phyloP scores from a whole-genome alignment of 2,797 vertebrate species.

The Garrulus glandarius region DNA sequence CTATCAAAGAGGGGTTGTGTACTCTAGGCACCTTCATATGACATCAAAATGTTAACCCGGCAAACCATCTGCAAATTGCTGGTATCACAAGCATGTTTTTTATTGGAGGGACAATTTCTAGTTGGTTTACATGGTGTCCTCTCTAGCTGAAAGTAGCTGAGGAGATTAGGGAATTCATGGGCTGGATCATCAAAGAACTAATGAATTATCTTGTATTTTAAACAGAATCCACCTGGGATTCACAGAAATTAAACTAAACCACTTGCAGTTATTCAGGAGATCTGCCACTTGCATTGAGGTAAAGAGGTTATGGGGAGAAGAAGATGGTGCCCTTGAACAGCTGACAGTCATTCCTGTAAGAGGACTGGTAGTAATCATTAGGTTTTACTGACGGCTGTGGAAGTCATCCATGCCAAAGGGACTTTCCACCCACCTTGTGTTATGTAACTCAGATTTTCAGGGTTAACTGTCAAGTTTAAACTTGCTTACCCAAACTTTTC shows the following conservation, averaged over 20 bases:
- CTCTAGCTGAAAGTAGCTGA: not conserved
- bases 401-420: not conserved
- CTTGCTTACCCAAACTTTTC: not conserved
- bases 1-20: not conserved
- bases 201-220: not conserved
- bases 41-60: not conserved
- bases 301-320: not conserved
- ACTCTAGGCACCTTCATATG: not conserved
- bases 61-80: not conserved
- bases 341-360: not conserved
- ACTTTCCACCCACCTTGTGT: not conserved
- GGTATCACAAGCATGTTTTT: not conserved
- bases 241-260: not conserved
- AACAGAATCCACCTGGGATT: conserved; percentile 16
- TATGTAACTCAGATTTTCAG: not conserved
- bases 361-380: not conserved
- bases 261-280: conserved; percentile 14
- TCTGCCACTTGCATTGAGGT: not conserved
- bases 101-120: not conserved
- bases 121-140: not conserved
- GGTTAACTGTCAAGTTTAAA: not conserved
- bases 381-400: not conserved
- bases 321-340: not conserved
- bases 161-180: not conserved
- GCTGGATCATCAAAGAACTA: not conserved